Percentiles rank a stretch among this genome's conserved stretches.
Conservation (phyloP, 2,888 invertebrate genomes). For the Rhagophthalmus giganteus region DNA sequence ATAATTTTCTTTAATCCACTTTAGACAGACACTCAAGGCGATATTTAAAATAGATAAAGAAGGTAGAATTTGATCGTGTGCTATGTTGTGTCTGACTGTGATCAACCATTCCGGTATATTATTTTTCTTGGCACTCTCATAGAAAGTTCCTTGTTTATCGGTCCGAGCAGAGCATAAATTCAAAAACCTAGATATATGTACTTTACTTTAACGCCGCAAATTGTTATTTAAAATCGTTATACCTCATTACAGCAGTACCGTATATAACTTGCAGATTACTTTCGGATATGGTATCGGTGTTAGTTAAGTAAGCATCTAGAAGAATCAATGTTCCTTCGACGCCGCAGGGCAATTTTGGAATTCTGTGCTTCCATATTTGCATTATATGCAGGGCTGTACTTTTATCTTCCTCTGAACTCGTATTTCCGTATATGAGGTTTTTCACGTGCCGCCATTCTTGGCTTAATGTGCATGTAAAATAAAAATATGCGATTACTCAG, state of each 20-base stretch:
- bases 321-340: constrained; percentile 64
- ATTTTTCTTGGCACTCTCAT: constrained; percentile 64
- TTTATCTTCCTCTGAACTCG: constrained; percentile 45
- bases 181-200: constrained; percentile 46
- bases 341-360: constrained; percentile 61
- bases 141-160: constrained; percentile 50
- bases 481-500: constrained; percentile 27
- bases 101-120: constrained; percentile 81
- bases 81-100: constrained; percentile 74
- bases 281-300: constrained; percentile 52
- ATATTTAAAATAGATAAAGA: constrained; percentile 64
- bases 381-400: constrained; percentile 56
- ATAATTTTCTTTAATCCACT: constrained; percentile 71
- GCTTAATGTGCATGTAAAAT: too few relatives aligned
- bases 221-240: constrained; percentile 47
- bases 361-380: constrained; percentile 62
- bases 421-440: constrained; percentile 54
- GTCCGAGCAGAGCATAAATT: constrained; percentile 51
- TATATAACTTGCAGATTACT: constrained; percentile 62
- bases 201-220: background rate
- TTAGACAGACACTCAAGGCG: constrained; percentile 64
- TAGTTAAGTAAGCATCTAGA: constrained; percentile 58
- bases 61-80: constrained; percentile 72
- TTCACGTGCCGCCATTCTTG: constrained; percentile 62
- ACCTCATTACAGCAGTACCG: constrained; percentile 67